Base-by-base conservation (phyloP, 2,888 invertebrate species). In the Machimus atricapillus region DNA sequence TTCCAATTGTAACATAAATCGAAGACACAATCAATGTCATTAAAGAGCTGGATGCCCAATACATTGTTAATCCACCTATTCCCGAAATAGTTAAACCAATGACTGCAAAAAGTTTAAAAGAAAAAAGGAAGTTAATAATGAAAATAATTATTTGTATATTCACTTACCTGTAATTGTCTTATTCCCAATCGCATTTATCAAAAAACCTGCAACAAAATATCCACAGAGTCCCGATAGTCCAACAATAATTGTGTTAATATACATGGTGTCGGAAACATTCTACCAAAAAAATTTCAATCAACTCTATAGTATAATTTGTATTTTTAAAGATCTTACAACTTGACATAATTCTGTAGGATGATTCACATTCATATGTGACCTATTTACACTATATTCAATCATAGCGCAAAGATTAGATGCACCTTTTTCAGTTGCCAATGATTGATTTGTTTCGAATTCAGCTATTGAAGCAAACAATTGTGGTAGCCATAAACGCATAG, bases 401-500 rank as follows among this genome's bases (percentile, higher is more conserved):
- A 93, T 91, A 2, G 90, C 90, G 87, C 93, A 93, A 85, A 93
- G 89, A 87, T 90, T 90, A n/a, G 90, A 89, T 1, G 90, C 88
- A n/a, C 14, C 85, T 7, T 12, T 76, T 40, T 66, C 12, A 0
- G 74, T 87, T 34, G 89, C 87, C 2, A 89, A 88, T 16, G 46
- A 86, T 86, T 92, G 90, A 19, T 91, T 90, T 16, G 91, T 91
- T 87, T 93, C 93, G 89, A 92, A 94, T 78, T 93, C 93, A 27
- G 93, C 93, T 76, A 96, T 95, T 91, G 96, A 95, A 86, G 96
- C 95, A 89, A 97, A 97, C 23, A 98, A 93, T 91, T 97, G 97
- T 0, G 97, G 97, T 89, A 97, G 94, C 97, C 97, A 98, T 46
- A 97, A 94, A 19, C 97, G 95, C 58, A 97, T 93, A 0, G 97